Evolutionary conservation across 1,140 invertebrate species (phyloP), one percentile per base, ranked within the genome.

Genomic region (Drusus annulatus): DNA sequence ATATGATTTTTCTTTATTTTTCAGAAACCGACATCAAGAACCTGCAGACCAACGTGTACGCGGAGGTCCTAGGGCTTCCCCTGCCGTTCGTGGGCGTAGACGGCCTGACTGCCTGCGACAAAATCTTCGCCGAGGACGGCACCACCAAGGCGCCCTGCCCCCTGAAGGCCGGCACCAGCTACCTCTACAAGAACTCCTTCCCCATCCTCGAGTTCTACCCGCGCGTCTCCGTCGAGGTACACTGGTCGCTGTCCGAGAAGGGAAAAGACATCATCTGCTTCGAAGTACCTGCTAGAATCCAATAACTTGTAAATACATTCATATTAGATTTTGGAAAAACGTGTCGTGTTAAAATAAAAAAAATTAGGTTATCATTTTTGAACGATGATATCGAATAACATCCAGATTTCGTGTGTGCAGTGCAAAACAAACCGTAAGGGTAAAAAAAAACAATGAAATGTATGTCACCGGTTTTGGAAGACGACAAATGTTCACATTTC

Each of bases 41-140:
- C 0, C 52, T 93, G 50, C 88, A 60, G 2, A 92, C 91, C n/a
- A 86, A 87, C 5, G 94, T 95, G 1, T 85, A 85, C 78, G 94
- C 93, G 0, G 86, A 90, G 0, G 89, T 95, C 16, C 83, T 91
- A 6, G 91, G 91, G 0, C 84, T 95, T 4, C 87, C 91, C 0
- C 84, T 96, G 73, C 94, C 95, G 0, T 95, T 95, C 85, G 86
- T 95, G 7, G 94, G 95, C 31, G 93, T 95, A 1, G 94, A 95
- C 83, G 93, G 93, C n/a, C 91, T 89, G 3, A 89, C 91, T 52
- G 92, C 94, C 3, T 95, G 94, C 83, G 86, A 90, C 56, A 92
- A 93, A 78, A 88, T 95, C 36, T 93, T 87, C 82, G 86, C 89
- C 75, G 82, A 86, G 56, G 85, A 92, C 81, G 92, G 90, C 7